Conservation (phyloP, 1,140 invertebrate genomes). For the Cotesia chilonis region DNA sequence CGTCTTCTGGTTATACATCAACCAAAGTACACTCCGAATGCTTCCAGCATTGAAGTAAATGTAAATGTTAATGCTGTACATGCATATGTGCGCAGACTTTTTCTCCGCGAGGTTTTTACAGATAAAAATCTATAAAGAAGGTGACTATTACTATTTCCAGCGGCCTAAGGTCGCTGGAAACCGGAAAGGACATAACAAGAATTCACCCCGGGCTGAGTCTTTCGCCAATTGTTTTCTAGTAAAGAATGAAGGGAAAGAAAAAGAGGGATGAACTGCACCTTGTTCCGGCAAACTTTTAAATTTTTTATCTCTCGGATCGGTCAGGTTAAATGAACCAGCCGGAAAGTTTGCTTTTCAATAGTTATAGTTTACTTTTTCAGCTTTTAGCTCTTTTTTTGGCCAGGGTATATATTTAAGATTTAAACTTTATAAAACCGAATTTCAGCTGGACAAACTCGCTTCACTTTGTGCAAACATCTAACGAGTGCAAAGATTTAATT, state of each 20-base stretch:
- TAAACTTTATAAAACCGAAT: background rate
- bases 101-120: too few relatives aligned
- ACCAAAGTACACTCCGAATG: background rate
- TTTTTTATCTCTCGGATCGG: slow-evolving; percentile 21
- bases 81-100: slow-evolving; percentile 24
- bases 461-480: too few relatives aligned
- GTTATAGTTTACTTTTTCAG: background rate
- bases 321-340: slow-evolving; percentile 26
- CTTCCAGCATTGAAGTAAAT: too few relatives aligned
- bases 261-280: slow-evolving; percentile 20
- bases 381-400: background rate
- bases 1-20: slow-evolving; percentile 7
- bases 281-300: slow-evolving; percentile 1
- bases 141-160: too few relatives aligned
- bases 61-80: slow-evolving; percentile 16
- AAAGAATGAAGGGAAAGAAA: slow-evolving; percentile 20
- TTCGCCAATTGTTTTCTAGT: background rate
- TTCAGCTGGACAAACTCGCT: too few relatives aligned
- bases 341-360: slow-evolving; percentile 8
- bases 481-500: too few relatives aligned
- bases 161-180: background rate
- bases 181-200: slow-evolving; percentile 17
- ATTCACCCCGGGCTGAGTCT: slow-evolving; percentile 11
- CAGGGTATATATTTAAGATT: background rate
- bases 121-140: too few relatives aligned